These are phyloP conservation scores for Melanotaenia duboulayi DNA, from an alignment of 2,113 vertebrate genomes.

Conservation along the genomic window DNA sequence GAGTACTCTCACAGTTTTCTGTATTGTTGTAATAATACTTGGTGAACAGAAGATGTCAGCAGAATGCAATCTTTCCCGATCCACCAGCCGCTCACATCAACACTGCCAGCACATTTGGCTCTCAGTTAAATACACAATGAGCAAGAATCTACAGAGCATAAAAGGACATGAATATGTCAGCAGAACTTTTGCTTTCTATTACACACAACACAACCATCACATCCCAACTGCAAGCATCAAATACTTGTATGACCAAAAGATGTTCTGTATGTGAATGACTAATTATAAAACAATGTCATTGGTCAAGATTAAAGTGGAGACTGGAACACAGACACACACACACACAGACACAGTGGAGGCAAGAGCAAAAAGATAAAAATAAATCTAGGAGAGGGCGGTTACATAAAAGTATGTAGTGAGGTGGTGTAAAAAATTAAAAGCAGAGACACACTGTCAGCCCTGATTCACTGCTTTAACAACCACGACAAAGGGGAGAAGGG, in stretches of 20 bases:
- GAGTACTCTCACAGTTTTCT: not conserved
- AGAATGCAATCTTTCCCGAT: slow-evolving; percentile 21
- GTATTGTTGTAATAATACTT: slow-evolving; percentile 3
- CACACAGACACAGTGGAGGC: slow-evolving; percentile 11
- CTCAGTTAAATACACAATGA: slow-evolving; percentile 2
- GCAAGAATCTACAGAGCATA: not conserved
- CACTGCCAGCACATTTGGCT: not conserved
- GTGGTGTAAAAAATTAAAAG: slow-evolving; percentile 82
- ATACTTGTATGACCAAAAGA: not conserved
- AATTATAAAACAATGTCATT: slow-evolving; percentile 6
- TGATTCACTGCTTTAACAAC: slow-evolving; percentile 46
- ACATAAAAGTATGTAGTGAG: slow-evolving; percentile 74
- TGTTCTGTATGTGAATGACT: not conserved
- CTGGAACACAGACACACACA: slow-evolving; percentile 6
- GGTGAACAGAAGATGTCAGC: slow-evolving; percentile 68
- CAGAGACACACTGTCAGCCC: slow-evolving; percentile 67
- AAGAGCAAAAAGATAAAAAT: slow-evolving; percentile 73
- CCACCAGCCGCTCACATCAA: not conserved
- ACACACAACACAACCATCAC: not conserved
- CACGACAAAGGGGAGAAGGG: slow-evolving; percentile 14
- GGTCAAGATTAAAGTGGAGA: slow-evolving; percentile 17
- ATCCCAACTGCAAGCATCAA: too few species aligned
- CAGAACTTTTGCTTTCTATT: not conserved
- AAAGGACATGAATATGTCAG: not conserved
- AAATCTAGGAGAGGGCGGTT: slow-evolving; percentile 71